phyloP scores from a whole-genome alignment of 2,888 invertebrate genomes.

The Ophion ellenae region DNA sequence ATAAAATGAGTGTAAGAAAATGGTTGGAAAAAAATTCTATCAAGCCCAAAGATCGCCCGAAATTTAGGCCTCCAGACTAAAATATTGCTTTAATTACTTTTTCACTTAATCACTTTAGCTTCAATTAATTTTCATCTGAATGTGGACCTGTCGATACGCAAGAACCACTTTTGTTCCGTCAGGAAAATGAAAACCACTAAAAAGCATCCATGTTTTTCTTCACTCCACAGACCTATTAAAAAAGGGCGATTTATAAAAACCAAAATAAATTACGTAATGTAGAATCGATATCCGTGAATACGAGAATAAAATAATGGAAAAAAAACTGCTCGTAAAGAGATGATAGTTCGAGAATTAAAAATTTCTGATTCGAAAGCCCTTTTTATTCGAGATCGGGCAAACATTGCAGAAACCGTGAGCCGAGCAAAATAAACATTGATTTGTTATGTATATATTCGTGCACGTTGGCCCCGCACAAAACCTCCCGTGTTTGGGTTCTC shows the following conservation, averaged over 20 bases:
- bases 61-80: no score
- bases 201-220: background rate
- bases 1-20: no score
- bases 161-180: no score
- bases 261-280: background rate
- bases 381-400: background rate
- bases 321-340: background rate
- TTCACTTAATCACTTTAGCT: no score
- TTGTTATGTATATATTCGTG: background rate
- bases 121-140: no score
- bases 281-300: background rate
- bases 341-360: background rate
- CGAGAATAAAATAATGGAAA: background rate
- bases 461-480: conserved; percentile 6
- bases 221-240: background rate
- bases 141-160: no score
- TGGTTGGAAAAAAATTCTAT: no score
- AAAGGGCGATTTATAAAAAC: background rate
- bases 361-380: background rate
- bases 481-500: background rate
- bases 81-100: no score
- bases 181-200: no score
- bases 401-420: background rate
- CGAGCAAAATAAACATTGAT: conserved; percentile 27
- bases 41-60: no score